These are phyloP conservation scores for Nymphalis c-album DNA, from an alignment of 2,888 invertebrate genomes.

Conservation along the genomic window DNA sequence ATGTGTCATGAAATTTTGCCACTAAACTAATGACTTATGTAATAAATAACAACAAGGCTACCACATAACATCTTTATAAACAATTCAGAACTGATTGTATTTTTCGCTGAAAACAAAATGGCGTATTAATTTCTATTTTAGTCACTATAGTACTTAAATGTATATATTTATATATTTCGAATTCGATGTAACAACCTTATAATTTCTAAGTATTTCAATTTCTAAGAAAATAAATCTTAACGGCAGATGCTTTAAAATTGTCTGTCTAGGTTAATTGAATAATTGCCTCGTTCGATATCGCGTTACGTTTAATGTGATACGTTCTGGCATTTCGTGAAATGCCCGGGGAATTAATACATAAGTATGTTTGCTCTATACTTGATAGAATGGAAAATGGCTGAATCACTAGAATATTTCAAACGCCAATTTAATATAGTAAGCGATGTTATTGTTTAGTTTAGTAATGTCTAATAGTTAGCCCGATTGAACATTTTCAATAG, in stretches of 20 bases:
- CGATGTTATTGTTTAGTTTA: too few relatives aligned
- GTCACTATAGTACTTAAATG: neutral
- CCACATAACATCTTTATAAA: too few relatives aligned
- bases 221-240: conserved; percentile 34
- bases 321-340: conserved; percentile 17
- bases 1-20: too few relatives aligned
- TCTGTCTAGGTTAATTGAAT: conserved; percentile 37
- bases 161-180: neutral
- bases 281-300: conserved; percentile 51
- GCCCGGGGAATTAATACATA: conserved; percentile 1
- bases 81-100: too few relatives aligned
- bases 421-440: too few relatives aligned
- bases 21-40: too few relatives aligned
- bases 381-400: too few relatives aligned
- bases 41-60: too few relatives aligned
- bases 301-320: conserved; percentile 19
- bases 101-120: too few relatives aligned
- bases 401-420: too few relatives aligned
- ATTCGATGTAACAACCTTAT: neutral
- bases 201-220: conserved; percentile 26
- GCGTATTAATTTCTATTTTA: neutral
- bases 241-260: conserved; percentile 37
- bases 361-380: neutral
- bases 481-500: too few relatives aligned
- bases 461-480: too few relatives aligned